phyloP scores from a whole-genome alignment of 2,797 vertebrate species.

The Gadopsis bispinosus region DNA sequence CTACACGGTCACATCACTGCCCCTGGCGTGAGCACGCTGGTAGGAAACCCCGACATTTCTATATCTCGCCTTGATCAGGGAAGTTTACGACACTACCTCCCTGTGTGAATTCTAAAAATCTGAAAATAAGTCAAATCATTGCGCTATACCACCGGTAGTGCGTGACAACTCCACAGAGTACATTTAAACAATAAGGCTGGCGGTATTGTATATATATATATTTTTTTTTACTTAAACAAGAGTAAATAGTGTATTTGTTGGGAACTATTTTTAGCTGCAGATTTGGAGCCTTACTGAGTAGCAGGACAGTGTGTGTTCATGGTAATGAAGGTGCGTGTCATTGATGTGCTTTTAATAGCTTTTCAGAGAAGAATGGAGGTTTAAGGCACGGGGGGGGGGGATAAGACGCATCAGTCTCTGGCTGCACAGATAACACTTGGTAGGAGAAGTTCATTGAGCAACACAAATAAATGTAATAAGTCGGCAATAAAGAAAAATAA shows the following conservation, averaged over 20 bases:
- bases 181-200: neutral
- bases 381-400: neutral
- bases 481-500: neutral
- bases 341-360: constrained; percentile 18
- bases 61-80: neutral
- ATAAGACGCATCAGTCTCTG: neutral
- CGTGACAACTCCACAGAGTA: neutral
- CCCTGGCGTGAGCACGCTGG: neutral
- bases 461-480: neutral
- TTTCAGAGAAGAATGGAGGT: neutral
- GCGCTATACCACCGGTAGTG: too few species aligned
- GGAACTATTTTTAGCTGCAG: neutral
- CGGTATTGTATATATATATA: neutral
- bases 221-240: neutral
- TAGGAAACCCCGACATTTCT: neutral
- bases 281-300: constrained; percentile 3
- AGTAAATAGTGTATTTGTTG: neutral
- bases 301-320: neutral
- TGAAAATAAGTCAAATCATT: neutral
- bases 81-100: neutral
- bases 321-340: constrained; percentile 19
- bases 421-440: neutral
- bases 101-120: neutral
- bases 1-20: neutral
- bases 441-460: neutral